Conservation (phyloP, 64 coral and sea anemone genomes). For the Stichodactyla mertensii region DNA sequence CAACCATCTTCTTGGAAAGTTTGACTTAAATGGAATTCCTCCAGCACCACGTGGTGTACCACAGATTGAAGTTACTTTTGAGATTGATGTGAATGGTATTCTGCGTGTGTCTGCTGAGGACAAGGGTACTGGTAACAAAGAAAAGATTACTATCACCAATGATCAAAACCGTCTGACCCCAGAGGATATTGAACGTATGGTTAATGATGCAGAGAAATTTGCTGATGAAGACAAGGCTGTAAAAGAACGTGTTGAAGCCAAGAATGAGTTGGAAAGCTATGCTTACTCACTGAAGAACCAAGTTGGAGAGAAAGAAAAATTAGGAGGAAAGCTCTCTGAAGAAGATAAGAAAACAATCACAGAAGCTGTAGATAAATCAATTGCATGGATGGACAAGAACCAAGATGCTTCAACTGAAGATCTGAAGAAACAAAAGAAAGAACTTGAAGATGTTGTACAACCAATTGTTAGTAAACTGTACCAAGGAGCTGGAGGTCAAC, state of each 20-base stretch:
- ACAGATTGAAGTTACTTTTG: slow-evolving; percentile 97
- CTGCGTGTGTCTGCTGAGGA: slow-evolving; percentile 96
- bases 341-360: slow-evolving; percentile 93
- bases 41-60: slow-evolving; percentile 96
- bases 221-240: slow-evolving; percentile 97
- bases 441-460: slow-evolving; percentile 96
- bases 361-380: slow-evolving; percentile 81
- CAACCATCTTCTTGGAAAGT: slow-evolving; percentile 97
- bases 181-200: slow-evolving; percentile 98
- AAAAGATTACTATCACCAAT: slow-evolving; percentile 99
- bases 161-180: slow-evolving; percentile 97
- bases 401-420: slow-evolving; percentile 88
- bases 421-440: slow-evolving; percentile 93
- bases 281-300: slow-evolving; percentile 99
- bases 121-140: slow-evolving; percentile 98
- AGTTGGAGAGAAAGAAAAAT: slow-evolving; percentile 97
- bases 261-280: slow-evolving; percentile 98
- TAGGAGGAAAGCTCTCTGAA: slow-evolving; percentile 93
- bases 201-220: slow-evolving; percentile 99
- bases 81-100: slow-evolving; percentile 99
- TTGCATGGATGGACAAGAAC: slow-evolving; percentile 96
- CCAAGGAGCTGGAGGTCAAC: slow-evolving; percentile 86
- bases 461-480: slow-evolving; percentile 99
- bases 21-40: slow-evolving; percentile 93
- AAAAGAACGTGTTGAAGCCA: slow-evolving; percentile 85